A percentile compares a stretch with the other conserved stretches of the same genome.
These are phyloP conservation scores for Eupithecia tripunctaria DNA, from an alignment of 2,888 invertebrate genomes.

Conservation along the genomic window DNA sequence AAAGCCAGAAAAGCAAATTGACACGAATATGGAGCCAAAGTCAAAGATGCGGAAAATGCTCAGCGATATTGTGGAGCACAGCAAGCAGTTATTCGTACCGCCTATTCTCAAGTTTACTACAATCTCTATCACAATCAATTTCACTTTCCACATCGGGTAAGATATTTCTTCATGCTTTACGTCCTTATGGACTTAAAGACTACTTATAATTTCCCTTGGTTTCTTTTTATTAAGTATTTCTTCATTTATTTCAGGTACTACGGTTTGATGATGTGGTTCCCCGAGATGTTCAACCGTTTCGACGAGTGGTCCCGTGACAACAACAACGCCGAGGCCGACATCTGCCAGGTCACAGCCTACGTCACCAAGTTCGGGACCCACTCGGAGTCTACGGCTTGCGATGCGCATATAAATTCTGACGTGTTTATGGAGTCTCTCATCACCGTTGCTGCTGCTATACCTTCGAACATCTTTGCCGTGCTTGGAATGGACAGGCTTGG, in stretches of 20 bases:
- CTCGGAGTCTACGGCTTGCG: slow-evolving; percentile 83
- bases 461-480: slow-evolving; percentile 92
- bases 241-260: slow-evolving; percentile 87
- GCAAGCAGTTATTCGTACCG: slow-evolving; percentile 90
- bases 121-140: slow-evolving; percentile 94
- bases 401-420: slow-evolving; percentile 89
- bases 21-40: slow-evolving; percentile 82
- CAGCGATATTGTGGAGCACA: slow-evolving; percentile 91
- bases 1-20: slow-evolving; percentile 85
- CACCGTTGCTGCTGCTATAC: slow-evolving; percentile 93
- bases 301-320: slow-evolving; percentile 90
- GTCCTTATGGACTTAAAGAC: background rate
- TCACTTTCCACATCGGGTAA: slow-evolving; percentile 96
- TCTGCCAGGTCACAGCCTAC: slow-evolving; percentile 91
- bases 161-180: slow-evolving; percentile 44
- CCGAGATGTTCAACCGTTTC: slow-evolving; percentile 95
- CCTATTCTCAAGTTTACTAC: slow-evolving; percentile 93
- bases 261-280: slow-evolving; percentile 98
- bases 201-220: background rate
- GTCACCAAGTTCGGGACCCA: slow-evolving; percentile 88
- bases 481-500: slow-evolving; percentile 94
- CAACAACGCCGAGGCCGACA: slow-evolving; percentile 87
- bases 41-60: slow-evolving; percentile 90
- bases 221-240: background rate
- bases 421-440: slow-evolving; percentile 95